Base-by-base conservation (phyloP, 2,888 invertebrate species). In the Oligia strigilis region DNA sequence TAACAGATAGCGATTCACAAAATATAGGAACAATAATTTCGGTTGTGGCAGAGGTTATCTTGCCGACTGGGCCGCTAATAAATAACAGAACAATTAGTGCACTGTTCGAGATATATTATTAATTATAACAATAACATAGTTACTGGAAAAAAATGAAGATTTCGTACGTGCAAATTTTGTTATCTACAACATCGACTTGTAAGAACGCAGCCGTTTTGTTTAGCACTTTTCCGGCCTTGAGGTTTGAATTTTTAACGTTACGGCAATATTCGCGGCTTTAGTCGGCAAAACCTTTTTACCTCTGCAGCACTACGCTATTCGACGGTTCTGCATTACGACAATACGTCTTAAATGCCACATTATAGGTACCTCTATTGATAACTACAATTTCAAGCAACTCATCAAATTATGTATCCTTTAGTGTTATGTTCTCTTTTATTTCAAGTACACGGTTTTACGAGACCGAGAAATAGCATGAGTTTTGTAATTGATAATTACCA, bases 21-120 rank as follows among this genome's bases (percentile, higher is more conserved):
- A 91, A 91, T 90, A 87, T 90, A 92, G 91, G 90, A 94, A 93
- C 92, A 92, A 92, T 92, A 91, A 93, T 93, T 94, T 94, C 87
- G 93, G 92, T 82, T 90, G 84, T 91, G 89, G 81, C 93, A 91
- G 81, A 90, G 94, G 94, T 93, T 94, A 94, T 94, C 94, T 17
- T 19, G 23, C 67, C 69, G 82, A 79, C 82, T 86, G 86, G 90
- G 87, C 85, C 81, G 83, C 81, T 84, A 88, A 89, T 91, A 88
- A 90, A 91, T 90, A 90, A 91, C 86, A 87, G 84, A 86, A 91
- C 90, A 92, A 91, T 90, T 90, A 90, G 86, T 90, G 90, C 90
- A 91, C 87, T 90, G 89, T 90, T 82, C 80, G 81, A 85, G 84
- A 84, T 85, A 86, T 87, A 83, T 84, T 89, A 85, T 77, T 82